phyloP scores from a whole-genome alignment of 1,140 invertebrate genomes.

The Neodiprion lecontei region DNA sequence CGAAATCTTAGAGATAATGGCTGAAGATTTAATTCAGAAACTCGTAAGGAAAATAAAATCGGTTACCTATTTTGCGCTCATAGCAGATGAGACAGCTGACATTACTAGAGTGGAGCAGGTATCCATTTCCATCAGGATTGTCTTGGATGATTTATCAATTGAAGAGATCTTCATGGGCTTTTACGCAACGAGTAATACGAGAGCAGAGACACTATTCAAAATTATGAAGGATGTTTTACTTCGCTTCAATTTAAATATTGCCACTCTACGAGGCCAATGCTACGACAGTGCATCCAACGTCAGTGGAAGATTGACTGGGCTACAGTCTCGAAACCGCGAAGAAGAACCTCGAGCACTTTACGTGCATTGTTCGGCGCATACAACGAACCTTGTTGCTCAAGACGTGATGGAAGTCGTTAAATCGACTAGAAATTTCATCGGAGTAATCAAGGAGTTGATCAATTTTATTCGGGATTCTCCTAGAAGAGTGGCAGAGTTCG shows the following conservation, averaged over 20 bases:
- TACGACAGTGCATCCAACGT: slow-evolving; percentile 38
- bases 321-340: slow-evolving; percentile 31
- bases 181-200: slow-evolving; percentile 28
- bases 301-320: slow-evolving; percentile 30
- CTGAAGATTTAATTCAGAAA: slow-evolving; percentile 19
- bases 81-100: slow-evolving; percentile 25
- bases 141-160: slow-evolving; percentile 23
- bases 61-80: slow-evolving; percentile 23
- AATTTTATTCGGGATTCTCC: slow-evolving; percentile 31
- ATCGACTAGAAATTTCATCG: slow-evolving; percentile 27
- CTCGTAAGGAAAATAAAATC: slow-evolving; percentile 26
- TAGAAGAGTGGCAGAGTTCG: slow-evolving; percentile 23
- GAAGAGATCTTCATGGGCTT: slow-evolving; percentile 33
- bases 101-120: slow-evolving; percentile 26
- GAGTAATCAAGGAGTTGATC: slow-evolving; percentile 25
- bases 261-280: slow-evolving; percentile 36
- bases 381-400: slow-evolving; percentile 36
- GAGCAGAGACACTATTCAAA: slow-evolving; percentile 30
- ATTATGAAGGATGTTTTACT: slow-evolving; percentile 29
- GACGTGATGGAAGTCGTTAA: slow-evolving; percentile 28
- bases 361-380: slow-evolving; percentile 38
- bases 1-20: slow-evolving; percentile 31
- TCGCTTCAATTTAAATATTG: slow-evolving; percentile 27
- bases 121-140: slow-evolving; percentile 26
- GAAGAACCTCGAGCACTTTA: slow-evolving; percentile 35